Base-by-base conservation (phyloP, 2,797 vertebrate genomes). In the Thunnus albacares region DNA sequence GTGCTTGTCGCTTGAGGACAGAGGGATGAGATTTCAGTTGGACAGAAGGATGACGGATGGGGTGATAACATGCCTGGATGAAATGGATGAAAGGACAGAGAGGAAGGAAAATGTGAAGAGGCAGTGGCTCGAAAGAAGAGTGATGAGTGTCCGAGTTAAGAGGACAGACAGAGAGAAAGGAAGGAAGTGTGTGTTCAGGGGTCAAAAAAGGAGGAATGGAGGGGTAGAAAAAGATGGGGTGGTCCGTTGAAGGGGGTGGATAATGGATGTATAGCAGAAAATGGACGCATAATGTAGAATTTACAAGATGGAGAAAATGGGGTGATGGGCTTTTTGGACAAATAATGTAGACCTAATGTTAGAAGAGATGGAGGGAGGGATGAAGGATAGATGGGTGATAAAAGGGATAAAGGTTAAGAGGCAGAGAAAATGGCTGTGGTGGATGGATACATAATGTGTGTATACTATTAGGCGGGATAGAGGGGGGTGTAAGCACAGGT, bases 261-360 rank as follows among this genome's bases (percentile, higher is more conserved):
- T 87, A 89, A 92, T 88, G 81, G 79, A 85, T 71, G 64, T 70
- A 55, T 26, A 11, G 79, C 67, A 52, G 79, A 60, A 75, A 81
- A 77, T 71, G 56, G 64, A 82, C 75, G 26, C 9, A 41, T 81
- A 70, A 82, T 75, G 80, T 80, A 33, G 74, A 43, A 72, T 4
- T 62, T 24, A 17, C 24, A 84, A 73, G 51, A 79, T 20, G 43
- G 73, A 55, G 72, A 75, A 76, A 75, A 70, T 43, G 55, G 62
- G 76, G 28, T 45, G 74, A 79, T 73, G 80, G 80, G 63, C 14
- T 56, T 82, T 85, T 71, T 81, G 58, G 49, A 61, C 4, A 43
- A 63, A 78, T 79, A 68, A 88, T 76, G 66, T 61, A 35, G 20
- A 77, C 38, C 6, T 77, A 69, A 80, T 82, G 77, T 38, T 20